Conservation (phyloP, 1,140 invertebrate species). For the Frieseomelitta varia region DNA sequence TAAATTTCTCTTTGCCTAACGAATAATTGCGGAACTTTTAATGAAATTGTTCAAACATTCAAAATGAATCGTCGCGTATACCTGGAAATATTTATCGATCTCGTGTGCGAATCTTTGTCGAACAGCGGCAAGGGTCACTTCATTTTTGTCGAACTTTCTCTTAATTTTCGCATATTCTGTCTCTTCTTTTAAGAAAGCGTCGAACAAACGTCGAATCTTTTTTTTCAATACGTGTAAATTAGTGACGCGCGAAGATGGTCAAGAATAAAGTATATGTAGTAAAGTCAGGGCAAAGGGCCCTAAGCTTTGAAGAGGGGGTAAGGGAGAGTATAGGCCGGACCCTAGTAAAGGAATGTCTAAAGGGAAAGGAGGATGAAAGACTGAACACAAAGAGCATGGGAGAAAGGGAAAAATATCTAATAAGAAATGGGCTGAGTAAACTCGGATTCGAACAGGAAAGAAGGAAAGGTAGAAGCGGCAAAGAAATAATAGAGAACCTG, state of each 20-base stretch:
- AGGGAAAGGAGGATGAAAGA: too few relatives aligned
- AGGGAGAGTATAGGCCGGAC: too few relatives aligned
- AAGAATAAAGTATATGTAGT: too few relatives aligned
- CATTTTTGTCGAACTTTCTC: constrained; percentile 81
- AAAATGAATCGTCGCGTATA: constrained; percentile 55
- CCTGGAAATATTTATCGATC: constrained; percentile 79
- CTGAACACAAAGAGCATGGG: too few relatives aligned
- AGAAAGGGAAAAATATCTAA: too few relatives aligned
- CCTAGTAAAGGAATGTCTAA: too few relatives aligned
- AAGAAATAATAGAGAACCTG: too few relatives aligned
- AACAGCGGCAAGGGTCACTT: constrained; percentile 81
- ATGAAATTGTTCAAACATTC: constrained; percentile 61
- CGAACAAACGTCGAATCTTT: constrained; percentile 14
- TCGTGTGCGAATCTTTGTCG: constrained; percentile 80
- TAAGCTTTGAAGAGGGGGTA: too few relatives aligned
- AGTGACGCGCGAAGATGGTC: neutral
- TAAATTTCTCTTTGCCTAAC: constrained; percentile 27
- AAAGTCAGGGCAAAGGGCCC: too few relatives aligned
- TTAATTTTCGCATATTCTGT: constrained; percentile 73
- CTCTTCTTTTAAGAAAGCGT: constrained; percentile 27
- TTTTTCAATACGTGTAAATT: neutral
- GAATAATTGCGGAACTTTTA: neutral
- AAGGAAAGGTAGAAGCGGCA: too few relatives aligned
- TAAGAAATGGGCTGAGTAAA: too few relatives aligned
- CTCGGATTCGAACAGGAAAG: too few relatives aligned